Conservation (phyloP, 2,797 vertebrate species). For the Schizopygopsis pylzovi region DNA sequence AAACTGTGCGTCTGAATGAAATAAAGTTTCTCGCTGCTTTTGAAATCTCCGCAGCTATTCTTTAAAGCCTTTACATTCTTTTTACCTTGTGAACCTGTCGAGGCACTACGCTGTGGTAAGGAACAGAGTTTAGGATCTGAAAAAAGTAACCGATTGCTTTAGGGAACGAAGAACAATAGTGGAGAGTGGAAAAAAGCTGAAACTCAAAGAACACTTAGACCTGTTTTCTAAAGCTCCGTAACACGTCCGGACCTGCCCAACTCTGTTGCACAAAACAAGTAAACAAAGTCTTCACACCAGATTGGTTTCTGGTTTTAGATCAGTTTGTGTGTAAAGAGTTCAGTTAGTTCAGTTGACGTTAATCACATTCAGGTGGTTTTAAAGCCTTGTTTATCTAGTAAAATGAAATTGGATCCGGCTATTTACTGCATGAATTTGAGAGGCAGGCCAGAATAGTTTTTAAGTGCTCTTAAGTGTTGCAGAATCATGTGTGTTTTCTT, state of each 20-base stretch:
- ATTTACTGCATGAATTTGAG: not conserved
- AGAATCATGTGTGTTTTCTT: conserved; percentile 3
- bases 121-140: conserved; percentile 40
- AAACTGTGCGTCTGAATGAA: conserved; percentile 24
- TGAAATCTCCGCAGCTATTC: conserved; percentile 28
- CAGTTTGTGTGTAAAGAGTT: not conserved
- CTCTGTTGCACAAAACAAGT: conserved; percentile 66
- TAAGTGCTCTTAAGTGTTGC: conserved; percentile 11
- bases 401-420: not conserved
- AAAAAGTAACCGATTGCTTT: conserved; percentile 55
- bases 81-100: conserved; percentile 59
- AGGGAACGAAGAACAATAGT: conserved; percentile 67
- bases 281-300: conserved; percentile 73
- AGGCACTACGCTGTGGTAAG: conserved; percentile 54
- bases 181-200: conserved; percentile 64
- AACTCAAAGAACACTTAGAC: conserved; percentile 62
- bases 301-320: conserved; percentile 59
- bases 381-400: not conserved
- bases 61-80: conserved; percentile 35
- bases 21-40: conserved; percentile 27
- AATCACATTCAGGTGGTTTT: conserved; percentile 12
- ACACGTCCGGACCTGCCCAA: conserved; percentile 70
- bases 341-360: not conserved
- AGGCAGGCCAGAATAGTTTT: not conserved
- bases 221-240: not conserved